Conservation (phyloP, 2,888 invertebrate genomes). For the Agrotis exclamationis region DNA sequence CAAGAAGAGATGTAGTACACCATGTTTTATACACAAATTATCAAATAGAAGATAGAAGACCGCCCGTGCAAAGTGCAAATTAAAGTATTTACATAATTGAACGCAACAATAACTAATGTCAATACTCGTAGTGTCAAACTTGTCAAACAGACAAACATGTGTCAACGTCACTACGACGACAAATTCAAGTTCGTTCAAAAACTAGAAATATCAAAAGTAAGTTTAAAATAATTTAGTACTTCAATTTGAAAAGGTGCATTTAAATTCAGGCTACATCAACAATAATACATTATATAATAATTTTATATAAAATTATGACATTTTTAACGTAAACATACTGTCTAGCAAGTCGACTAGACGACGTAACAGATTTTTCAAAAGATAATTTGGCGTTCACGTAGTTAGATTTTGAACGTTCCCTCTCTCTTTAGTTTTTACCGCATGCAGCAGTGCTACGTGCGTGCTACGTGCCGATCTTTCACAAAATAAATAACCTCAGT, state of each 20-base stretch:
- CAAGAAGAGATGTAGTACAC: too few species aligned
- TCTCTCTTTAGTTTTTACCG: slow-evolving; percentile 48
- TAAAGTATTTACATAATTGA: too few species aligned
- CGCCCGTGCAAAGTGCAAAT: too few species aligned
- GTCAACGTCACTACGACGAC: slow-evolving; percentile 38
- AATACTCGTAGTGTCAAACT: slow-evolving; percentile 7
- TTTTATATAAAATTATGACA: too few species aligned
- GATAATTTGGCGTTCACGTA: background rate
- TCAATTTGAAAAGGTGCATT: background rate
- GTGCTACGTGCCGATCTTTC: slow-evolving; percentile 18
- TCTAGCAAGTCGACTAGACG: background rate
- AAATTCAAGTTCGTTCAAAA: slow-evolving; percentile 24
- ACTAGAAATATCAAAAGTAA: background rate
- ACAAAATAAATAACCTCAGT: slow-evolving; percentile 34
- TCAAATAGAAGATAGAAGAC: too few species aligned
- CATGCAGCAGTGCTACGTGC: slow-evolving; percentile 65
- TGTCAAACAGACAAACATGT: too few species aligned
- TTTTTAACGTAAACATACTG: accelerated
- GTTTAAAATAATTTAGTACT: background rate
- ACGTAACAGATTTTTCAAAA: background rate
- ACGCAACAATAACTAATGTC: background rate
- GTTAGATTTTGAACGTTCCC: slow-evolving; percentile 33
- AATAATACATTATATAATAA: background rate
- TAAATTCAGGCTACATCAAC: too few species aligned
- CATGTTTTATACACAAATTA: too few species aligned